A percentile compares a stretch with the other conserved stretches of the same genome.
Evolutionary conservation across 2,113 vertebrate species (phyloP).

Genomic region (Thinocorus orbignyianus): DNA sequence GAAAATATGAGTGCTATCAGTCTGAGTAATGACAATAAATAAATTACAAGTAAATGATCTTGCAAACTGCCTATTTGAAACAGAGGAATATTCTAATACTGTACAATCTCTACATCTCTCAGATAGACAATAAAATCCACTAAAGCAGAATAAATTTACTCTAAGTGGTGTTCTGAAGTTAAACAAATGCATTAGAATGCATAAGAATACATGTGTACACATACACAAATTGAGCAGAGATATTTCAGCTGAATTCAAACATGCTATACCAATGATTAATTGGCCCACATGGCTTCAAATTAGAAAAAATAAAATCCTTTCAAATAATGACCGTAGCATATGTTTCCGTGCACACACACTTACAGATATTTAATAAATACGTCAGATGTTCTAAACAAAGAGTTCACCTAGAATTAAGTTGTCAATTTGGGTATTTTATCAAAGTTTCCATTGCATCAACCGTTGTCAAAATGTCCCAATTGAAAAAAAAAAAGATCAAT

Average conservation of each 20-base stretch:
- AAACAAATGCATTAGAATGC: background rate
- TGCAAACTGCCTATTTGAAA: background rate
- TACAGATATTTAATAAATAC: background rate
- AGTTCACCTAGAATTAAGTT: background rate
- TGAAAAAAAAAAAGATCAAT: background rate
- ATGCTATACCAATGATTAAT: background rate
- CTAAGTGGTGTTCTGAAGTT: background rate
- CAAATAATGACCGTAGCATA: background rate
- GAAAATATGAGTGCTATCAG: background rate
- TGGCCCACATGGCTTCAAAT: background rate
- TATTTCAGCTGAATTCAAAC: background rate
- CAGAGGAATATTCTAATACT: background rate
- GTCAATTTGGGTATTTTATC: background rate
- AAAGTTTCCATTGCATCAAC: constrained; percentile 55
- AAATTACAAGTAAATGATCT: background rate
- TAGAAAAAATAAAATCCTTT: background rate
- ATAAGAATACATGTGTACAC: background rate
- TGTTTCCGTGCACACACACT: background rate
- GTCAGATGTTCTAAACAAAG: background rate
- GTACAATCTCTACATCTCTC: background rate
- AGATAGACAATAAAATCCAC: background rate
- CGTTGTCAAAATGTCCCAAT: background rate
- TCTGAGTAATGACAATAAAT: background rate
- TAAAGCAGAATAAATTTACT: background rate
- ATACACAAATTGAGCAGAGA: background rate